These are phyloP conservation scores for Leucoraja ocellata DNA, from an alignment of 2,797 vertebrate genomes.

Conservation along the genomic window DNA sequence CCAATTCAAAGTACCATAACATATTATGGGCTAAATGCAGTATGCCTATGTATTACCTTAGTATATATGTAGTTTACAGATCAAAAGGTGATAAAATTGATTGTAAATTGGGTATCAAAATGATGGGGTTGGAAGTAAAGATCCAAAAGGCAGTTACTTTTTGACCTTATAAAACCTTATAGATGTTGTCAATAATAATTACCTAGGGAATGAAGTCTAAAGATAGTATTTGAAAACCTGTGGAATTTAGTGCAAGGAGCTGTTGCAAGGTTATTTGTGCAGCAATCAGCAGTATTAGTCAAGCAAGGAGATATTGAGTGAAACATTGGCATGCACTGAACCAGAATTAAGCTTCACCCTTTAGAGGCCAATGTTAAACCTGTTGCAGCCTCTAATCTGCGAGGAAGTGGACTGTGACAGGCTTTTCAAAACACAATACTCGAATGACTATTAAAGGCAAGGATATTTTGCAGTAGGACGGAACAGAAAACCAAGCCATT, in stretches of 20 bases:
- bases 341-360: constrained; percentile 57
- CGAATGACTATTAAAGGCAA: constrained; percentile 38
- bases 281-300: constrained; percentile 58
- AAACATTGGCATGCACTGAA: constrained; percentile 63
- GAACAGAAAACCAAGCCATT: neutral
- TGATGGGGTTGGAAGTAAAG: constrained; percentile 38
- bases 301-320: constrained; percentile 60
- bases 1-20: neutral
- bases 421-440: constrained; percentile 55
- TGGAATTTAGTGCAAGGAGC: constrained; percentile 42
- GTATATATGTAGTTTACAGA: constrained; percentile 6
- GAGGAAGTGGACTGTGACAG: constrained; percentile 61
- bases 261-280: constrained; percentile 62
- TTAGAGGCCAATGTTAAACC: constrained; percentile 62
- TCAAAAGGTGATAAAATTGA: constrained; percentile 38
- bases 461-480: neutral
- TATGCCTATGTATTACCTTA: too few species aligned
- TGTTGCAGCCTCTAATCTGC: constrained; percentile 55
- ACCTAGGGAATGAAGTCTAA: constrained; percentile 50
- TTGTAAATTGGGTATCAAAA: constrained; percentile 48
- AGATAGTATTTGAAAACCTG: constrained; percentile 49
- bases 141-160: constrained; percentile 38
- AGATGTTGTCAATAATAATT: constrained; percentile 47
- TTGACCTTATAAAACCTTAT: constrained; percentile 45
- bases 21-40: neutral